Conservation (phyloP, 2,113 vertebrate genomes). For the Gallinago media region DNA sequence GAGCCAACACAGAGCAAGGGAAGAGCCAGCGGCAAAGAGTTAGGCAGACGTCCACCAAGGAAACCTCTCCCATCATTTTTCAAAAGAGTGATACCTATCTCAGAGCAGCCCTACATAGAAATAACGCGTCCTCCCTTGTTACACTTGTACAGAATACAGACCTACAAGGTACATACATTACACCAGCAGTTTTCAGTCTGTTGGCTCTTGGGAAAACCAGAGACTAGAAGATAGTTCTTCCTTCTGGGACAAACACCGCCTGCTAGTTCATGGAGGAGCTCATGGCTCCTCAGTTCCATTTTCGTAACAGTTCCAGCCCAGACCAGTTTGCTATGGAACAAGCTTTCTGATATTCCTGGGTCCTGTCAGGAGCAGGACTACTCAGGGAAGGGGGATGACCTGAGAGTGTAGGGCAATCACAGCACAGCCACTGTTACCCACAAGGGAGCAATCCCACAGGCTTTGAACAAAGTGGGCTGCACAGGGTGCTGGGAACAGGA, state of each 20-base stretch:
- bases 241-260: neutral
- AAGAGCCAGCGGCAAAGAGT: neutral
- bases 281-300: neutral
- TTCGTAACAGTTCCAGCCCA: neutral
- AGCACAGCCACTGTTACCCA: too few species aligned
- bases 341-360: neutral
- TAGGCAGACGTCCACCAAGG: neutral
- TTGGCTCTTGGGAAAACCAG: neutral
- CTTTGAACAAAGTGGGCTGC: neutral
- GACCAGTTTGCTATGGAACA: neutral
- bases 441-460: neutral
- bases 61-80: neutral
- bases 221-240: neutral
- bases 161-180: neutral
- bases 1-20: neutral
- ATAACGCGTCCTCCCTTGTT: rapidly evolving
- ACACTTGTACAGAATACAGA: neutral
- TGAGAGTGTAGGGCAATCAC: neutral
- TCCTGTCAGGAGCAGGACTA: neutral
- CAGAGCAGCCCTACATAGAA: neutral
- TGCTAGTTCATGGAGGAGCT: neutral
- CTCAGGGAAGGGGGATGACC: neutral
- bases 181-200: neutral
- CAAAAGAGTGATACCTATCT: neutral
- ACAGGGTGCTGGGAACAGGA: neutral